Evolutionary conservation across 2,888 invertebrate species (phyloP).

Genomic region (Boloria selene): DNA sequence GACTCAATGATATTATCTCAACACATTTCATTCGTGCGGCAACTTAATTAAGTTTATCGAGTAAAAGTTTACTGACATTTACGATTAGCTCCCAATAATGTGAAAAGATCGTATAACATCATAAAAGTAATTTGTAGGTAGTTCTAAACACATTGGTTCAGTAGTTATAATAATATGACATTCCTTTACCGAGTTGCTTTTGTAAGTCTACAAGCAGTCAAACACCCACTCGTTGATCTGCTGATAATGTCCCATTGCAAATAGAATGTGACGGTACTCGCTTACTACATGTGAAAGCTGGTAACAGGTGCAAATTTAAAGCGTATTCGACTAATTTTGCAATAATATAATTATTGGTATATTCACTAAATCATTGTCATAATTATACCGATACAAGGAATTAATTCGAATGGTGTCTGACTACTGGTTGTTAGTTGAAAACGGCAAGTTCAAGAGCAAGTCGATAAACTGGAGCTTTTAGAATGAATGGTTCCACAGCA

Average conservation of each 20-base stretch:
- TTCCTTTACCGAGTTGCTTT: constrained; percentile 29
- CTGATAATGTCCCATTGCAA: constrained; percentile 61
- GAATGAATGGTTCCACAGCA: constrained; percentile 52
- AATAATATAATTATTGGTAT: constrained; percentile 46
- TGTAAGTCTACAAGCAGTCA: constrained; percentile 35
- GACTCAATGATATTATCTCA: constrained; percentile 24
- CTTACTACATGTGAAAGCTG: constrained; percentile 68
- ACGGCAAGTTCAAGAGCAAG: constrained; percentile 70
- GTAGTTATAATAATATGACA: constrained; percentile 8
- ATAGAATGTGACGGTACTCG: constrained; percentile 56
- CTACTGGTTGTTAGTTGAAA: constrained; percentile 53
- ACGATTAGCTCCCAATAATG: constrained; percentile 4
- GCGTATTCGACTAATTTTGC: constrained; percentile 57
- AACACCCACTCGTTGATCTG: constrained; percentile 49
- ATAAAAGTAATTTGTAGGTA: neutral
- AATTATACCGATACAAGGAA: constrained; percentile 51
- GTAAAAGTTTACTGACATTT: constrained; percentile 24
- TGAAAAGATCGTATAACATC: constrained; percentile 9
- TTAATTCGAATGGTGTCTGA: constrained; percentile 48
- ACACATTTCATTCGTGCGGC: constrained; percentile 13
- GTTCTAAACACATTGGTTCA: constrained; percentile 4
- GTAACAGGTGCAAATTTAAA: constrained; percentile 64
- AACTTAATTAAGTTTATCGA: constrained; percentile 25
- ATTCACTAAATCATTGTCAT: constrained; percentile 39
- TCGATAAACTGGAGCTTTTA: constrained; percentile 53